Evolutionary conservation across 53 echinoderm and acorn worm species (phyloP).

Genomic region (Patiria pectinifera): DNA sequence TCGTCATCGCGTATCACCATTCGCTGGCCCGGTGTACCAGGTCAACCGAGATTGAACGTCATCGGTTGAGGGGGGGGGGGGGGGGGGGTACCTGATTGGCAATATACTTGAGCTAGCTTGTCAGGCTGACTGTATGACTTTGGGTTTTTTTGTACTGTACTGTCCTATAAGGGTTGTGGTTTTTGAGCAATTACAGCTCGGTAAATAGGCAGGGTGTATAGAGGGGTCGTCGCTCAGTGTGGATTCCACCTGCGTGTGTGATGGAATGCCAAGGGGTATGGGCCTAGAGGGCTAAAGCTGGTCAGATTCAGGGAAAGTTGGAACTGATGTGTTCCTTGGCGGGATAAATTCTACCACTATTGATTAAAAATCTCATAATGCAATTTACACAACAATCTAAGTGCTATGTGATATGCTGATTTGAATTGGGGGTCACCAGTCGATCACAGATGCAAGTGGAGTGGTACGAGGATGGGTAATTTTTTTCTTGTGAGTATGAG

Average conservation of each 20-base stretch:
- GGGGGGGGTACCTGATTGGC: background rate
- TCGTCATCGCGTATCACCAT: background rate
- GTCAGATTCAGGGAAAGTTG: background rate
- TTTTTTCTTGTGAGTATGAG: no score
- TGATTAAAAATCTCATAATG: background rate
- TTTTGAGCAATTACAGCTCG: background rate
- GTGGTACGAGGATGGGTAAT: no score
- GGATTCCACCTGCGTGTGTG: constrained; percentile 7
- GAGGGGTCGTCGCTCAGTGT: background rate
- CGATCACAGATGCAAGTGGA: background rate
- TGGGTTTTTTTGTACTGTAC: background rate
- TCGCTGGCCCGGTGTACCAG: constrained; percentile 6
- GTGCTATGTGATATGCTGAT: background rate
- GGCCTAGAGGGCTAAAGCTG: background rate
- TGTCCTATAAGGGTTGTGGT: background rate
- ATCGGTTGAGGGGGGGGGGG: background rate
- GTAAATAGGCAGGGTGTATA: background rate
- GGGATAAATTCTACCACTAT: background rate
- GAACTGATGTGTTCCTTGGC: background rate
- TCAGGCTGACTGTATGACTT: background rate
- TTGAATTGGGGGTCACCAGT: background rate
- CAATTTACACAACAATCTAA: background rate
- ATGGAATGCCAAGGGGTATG: background rate
- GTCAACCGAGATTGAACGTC: constrained; percentile 43
- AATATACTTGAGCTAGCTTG: background rate